Evolutionary conservation across 2,797 vertebrate genomes (phyloP).

Genomic region (Helarctos malayanus): DNA sequence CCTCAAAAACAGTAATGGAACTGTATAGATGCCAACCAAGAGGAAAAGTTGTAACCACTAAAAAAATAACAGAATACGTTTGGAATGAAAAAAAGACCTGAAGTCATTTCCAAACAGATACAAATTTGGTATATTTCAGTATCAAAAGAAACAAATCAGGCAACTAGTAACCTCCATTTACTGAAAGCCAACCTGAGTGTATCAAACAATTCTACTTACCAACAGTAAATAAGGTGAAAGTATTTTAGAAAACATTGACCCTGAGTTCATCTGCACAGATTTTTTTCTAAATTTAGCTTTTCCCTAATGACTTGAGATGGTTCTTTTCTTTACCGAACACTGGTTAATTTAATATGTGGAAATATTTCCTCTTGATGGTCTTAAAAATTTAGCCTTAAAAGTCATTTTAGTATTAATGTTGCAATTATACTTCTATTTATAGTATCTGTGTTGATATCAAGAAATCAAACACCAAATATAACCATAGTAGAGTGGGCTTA

Average conservation of each 20-base stretch:
- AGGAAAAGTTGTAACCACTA: neutral
- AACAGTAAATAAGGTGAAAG: conserved; percentile 32
- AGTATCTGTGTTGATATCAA: neutral
- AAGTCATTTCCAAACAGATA: neutral
- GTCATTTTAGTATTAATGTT: neutral
- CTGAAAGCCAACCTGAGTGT: neutral
- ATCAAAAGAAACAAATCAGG: conserved; percentile 28
- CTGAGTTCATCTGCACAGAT: neutral
- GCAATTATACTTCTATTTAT: neutral
- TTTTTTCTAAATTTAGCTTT: neutral
- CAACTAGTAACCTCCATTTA: neutral
- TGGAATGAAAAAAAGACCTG: neutral
- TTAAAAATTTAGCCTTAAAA: conserved; percentile 46
- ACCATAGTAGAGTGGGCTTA: neutral
- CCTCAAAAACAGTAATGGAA: neutral
- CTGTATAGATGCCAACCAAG: neutral
- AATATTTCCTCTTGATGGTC: neutral
- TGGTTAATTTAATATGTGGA: conserved; percentile 22
- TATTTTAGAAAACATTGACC: neutral
- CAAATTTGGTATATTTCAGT: conserved; percentile 24
- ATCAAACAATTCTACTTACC: neutral
- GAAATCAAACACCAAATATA: neutral
- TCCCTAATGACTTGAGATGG: neutral
- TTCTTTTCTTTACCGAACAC: neutral
- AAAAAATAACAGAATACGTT: neutral